Evolutionary conservation across 2,888 invertebrate species (phyloP), one percentile per base, ranked within the genome.

Genomic region (Aleiodes leptofemur): DNA sequence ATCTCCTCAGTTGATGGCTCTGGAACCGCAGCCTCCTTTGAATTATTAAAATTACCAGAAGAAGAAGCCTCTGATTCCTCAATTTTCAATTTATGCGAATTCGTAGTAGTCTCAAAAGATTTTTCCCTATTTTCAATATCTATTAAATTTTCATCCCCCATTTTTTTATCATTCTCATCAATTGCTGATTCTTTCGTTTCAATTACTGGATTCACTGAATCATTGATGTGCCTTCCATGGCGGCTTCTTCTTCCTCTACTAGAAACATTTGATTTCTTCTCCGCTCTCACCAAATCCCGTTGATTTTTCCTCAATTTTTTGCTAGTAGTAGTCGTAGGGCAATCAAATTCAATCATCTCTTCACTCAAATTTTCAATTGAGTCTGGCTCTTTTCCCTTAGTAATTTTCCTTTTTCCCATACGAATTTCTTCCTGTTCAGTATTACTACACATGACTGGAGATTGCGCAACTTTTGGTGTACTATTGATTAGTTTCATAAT

Each of bases 401-500:
- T 56, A 1, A 74, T 78, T 76, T 86, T 85, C 71, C 83, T 80
- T 68, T 85, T 84, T 0, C 78, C 83, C 1, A 76, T 71, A 16
- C 79, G 78, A 48, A 81, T 13, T 14, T 70, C 78, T 8, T 79
- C 76, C 4, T 74, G 57, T 1, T 34, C 16, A 3, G 38, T 38
- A 13, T 80, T 76, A 4, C 74, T 70, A 23, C 48, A 64, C 23
- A 16, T 38, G 8, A 72, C 57, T 14, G 68, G 23, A 3, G 75
- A 57, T 34, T 66, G 53, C 5, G 64, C 48, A 13, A 16, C n/a
- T 69, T 69, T 11, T 43, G 76, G 68, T 59, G 84, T 50, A 14
- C 77, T 81, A 9, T 86, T 82, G 23, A 86, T 86, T 34, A 87
- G 76, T 69, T 84, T 84, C 84, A 86, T 83, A 9, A 87, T 86